Conservation (phyloP, 1,140 invertebrate genomes). For the Listronotus bonariensis region DNA sequence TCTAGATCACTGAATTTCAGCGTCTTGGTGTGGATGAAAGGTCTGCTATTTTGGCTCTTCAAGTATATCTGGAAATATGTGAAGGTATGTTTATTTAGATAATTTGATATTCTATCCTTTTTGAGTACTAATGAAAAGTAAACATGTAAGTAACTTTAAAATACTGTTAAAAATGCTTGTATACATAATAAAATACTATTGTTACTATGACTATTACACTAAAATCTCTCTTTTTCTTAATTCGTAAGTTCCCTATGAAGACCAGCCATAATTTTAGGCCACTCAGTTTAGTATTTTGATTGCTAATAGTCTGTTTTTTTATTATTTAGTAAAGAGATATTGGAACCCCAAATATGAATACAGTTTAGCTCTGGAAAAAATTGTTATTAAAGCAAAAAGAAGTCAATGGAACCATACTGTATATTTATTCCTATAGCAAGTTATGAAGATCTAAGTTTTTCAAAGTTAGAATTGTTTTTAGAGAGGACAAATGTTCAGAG, state of each 20-base stretch:
- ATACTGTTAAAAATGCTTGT: too few species aligned
- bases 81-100: constrained; percentile 37
- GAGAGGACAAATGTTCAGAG: neutral
- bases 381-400: constrained; percentile 44
- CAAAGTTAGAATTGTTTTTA: constrained; percentile 38
- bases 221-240: too few species aligned
- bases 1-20: constrained; percentile 25
- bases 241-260: too few species aligned
- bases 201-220: too few species aligned
- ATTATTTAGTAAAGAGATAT: constrained; percentile 46
- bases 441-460: constrained; percentile 40
- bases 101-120: too few species aligned
- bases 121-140: too few species aligned
- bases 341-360: constrained; percentile 42
- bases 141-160: too few species aligned
- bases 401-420: constrained; percentile 21
- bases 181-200: too few species aligned
- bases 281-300: constrained; percentile 1
- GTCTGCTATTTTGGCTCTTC: constrained; percentile 36
- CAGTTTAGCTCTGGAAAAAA: constrained; percentile 29
- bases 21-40: constrained; percentile 22
- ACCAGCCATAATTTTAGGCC: too few species aligned
- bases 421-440: constrained; percentile 43
- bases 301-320: neutral
- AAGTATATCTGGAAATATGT: constrained; percentile 49